Base-by-base conservation (phyloP, 2,888 invertebrate species). In the Melieria crassipennis region DNA sequence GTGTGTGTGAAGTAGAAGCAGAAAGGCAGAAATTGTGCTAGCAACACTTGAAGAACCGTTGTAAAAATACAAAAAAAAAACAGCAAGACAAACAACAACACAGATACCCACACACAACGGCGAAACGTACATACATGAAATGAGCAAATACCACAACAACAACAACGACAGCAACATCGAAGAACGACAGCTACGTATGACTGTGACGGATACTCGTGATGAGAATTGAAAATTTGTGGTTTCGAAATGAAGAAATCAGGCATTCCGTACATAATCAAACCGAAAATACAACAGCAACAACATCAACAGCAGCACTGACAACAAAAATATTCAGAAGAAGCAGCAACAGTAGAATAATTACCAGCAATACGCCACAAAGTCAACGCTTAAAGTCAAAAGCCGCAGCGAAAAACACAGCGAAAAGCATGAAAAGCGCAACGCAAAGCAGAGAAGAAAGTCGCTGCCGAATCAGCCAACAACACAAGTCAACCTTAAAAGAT, bases 211-310 rank as follows among this genome's bases (percentile, higher is more conserved):
- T 56, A 47, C 61, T 69, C 69, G 69, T 69, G 69, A 52, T 69
- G 69, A 69, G 69, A 69, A 69, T 69, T 69, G 61, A 10, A 69
- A 69, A 63, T 69, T 69, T 56, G 69, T 69, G 62, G 61, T 69
- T 69, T 69, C 69, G 56, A 56, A 69, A 69, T 56, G 55, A 68
- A 61, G 58, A 48, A 68, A 69, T 62, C 69, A 47, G 62, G 61
- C 61, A 69, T 69, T 69, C 69, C 62, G 61, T 47, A 63, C 62
- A 69, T 69, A 62, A 50, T 55, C n/a, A 55, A 30, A 45, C 4
- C 6, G 5, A 52, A 9, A 52, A 30, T 52, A 30, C 30, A 30
- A 30, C 30, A 30, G 2, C 30, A 30, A 30, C 30, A 30, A 3
- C 30, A 30, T 3, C 30, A 30, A 46, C 46, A 47, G 16, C 55